Evolutionary conservation across 2,888 invertebrate species (phyloP).

Genomic region (Drosophila helvetica): DNA sequence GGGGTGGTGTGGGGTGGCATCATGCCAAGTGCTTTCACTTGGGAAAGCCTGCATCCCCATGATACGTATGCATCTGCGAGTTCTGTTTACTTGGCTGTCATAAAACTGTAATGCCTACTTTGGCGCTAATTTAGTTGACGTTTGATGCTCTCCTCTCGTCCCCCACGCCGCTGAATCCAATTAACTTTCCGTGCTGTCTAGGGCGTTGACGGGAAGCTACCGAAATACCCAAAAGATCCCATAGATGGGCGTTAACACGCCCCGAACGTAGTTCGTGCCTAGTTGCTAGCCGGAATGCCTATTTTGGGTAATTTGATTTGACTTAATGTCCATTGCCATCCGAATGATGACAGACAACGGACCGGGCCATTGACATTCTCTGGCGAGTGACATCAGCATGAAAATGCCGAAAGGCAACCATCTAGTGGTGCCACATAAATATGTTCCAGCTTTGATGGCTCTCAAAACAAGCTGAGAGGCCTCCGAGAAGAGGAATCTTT

Average conservation of each 20-base stretch:
- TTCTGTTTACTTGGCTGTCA: slow-evolving; percentile 73
- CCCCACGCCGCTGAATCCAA: slow-evolving; percentile 20
- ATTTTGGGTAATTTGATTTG: slow-evolving; percentile 44
- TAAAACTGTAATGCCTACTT: slow-evolving; percentile 81
- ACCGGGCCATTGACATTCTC: slow-evolving; percentile 33
- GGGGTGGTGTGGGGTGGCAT: slow-evolving; percentile 15
- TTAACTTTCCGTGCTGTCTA: slow-evolving; percentile 21
- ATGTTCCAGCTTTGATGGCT: slow-evolving; percentile 10
- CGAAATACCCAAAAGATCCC: slow-evolving; percentile 25
- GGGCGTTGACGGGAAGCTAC: slow-evolving; percentile 20
- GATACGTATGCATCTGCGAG: slow-evolving; percentile 15
- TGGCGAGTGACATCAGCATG: slow-evolving; percentile 31
- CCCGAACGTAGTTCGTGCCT: slow-evolving; percentile 28
- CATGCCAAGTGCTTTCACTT: slow-evolving; percentile 58
- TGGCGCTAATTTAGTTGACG: slow-evolving; percentile 79
- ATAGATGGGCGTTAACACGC: slow-evolving; percentile 30
- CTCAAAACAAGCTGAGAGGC: slow-evolving; percentile 8
- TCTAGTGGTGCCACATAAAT: slow-evolving; percentile 30
- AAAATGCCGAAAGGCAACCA: slow-evolving; percentile 3
- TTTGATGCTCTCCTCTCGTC: slow-evolving; percentile 22
- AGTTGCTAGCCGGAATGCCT: slow-evolving; percentile 23
- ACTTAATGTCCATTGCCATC: slow-evolving; percentile 49
- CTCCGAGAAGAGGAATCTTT: neutral
- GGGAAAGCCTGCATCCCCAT: slow-evolving; percentile 6
- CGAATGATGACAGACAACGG: slow-evolving; percentile 46